Evolutionary conservation across 2,113 vertebrate genomes (phyloP).

Genomic region (Suricata suricatta): DNA sequence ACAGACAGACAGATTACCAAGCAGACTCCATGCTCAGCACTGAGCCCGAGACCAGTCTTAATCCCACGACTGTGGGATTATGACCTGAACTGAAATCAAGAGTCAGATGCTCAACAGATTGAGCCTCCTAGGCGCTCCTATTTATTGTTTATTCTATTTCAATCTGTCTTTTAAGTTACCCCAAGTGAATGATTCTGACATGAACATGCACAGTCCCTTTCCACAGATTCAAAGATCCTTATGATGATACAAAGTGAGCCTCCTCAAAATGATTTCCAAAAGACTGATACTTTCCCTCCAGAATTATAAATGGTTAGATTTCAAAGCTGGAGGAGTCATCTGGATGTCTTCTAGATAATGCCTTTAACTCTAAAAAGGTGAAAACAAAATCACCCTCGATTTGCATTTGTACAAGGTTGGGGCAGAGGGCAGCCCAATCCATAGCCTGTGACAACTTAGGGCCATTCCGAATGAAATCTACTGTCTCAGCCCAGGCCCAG

Average conservation of each 20-base stretch:
- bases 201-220: not conserved
- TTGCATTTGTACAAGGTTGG: not conserved
- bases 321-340: not conserved
- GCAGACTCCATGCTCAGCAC: no score
- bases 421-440: no score
- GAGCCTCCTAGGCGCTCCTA: no score
- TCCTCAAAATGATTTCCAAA: not conserved
- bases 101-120: no score
- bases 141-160: not conserved
- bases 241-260: not conserved
- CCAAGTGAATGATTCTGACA: not conserved
- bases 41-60: no score
- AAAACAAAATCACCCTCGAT: not conserved
- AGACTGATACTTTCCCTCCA: not conserved
- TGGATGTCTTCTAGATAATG: not conserved
- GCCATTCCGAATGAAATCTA: not conserved
- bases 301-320: not conserved
- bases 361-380: not conserved
- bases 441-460: not conserved
- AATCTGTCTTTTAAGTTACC: not conserved
- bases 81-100: no score
- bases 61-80: no score
- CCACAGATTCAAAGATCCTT: not conserved
- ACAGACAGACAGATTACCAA: no score
- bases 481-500: not conserved